phyloP scores from a whole-genome alignment of 2,797 vertebrate species.

The Chelidonichthys spinosus region DNA sequence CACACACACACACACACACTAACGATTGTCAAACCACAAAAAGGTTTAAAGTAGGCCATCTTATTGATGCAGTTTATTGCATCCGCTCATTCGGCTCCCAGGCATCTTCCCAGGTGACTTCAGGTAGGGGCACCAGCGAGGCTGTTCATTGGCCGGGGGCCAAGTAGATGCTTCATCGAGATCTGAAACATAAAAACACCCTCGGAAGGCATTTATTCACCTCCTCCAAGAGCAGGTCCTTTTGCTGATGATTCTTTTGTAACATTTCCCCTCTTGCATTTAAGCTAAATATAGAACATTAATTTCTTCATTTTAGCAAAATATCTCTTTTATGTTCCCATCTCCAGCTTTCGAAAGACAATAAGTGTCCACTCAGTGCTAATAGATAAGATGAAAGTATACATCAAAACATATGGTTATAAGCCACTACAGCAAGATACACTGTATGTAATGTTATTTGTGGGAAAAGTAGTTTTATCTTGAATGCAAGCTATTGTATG shows the following conservation, averaged over 20 bases:
- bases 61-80: constrained; percentile 47
- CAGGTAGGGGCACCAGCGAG: constrained; percentile 40
- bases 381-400: background rate
- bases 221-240: constrained; percentile 41
- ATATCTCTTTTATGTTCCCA: background rate
- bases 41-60: constrained; percentile 43
- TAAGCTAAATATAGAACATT: constrained; percentile 6
- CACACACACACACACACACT: no score
- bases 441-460: background rate
- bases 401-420: background rate
- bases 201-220: constrained; percentile 60
- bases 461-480: background rate
- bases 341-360: background rate
- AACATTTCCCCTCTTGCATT: constrained; percentile 21
- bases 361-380: constrained; percentile 7
- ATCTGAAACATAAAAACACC: constrained; percentile 67
- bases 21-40: constrained; percentile 29
- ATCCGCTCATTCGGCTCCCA: constrained; percentile 49
- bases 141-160: constrained; percentile 50
- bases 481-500: background rate
- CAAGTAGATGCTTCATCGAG: constrained; percentile 63
- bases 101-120: constrained; percentile 62
- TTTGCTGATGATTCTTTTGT: constrained; percentile 34
- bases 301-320: background rate
- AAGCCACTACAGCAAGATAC: background rate